Conservation (phyloP, 1,140 invertebrate species). For the Prorops nasuta region DNA sequence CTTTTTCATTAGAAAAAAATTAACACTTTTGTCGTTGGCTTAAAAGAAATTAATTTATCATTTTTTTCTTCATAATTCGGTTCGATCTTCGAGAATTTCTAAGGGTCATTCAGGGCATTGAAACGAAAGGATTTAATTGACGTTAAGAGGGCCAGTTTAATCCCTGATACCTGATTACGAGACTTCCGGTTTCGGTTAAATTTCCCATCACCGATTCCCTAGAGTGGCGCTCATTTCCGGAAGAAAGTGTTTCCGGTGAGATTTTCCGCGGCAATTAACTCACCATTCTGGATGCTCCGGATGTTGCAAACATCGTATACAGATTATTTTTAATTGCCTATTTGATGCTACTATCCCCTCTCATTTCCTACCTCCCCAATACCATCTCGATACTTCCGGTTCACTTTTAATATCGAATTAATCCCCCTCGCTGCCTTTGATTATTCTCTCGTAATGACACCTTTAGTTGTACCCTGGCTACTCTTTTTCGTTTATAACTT, state of each 20-base stretch:
- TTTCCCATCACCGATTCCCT: not conserved
- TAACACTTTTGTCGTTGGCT: too few species aligned
- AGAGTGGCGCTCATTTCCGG: not conserved
- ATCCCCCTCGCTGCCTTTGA: too few species aligned
- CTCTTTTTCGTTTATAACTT: too few species aligned
- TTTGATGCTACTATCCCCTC: too few species aligned
- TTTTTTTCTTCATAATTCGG: too few species aligned
- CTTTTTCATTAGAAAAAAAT: too few species aligned
- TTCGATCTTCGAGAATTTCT: too few species aligned
- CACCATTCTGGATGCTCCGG: not conserved
- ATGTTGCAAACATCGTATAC: not conserved
- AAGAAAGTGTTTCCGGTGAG: not conserved
- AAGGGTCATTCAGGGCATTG: too few species aligned
- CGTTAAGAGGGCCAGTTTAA: constrained; percentile 5
- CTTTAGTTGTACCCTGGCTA: not conserved
- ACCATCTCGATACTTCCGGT: too few species aligned
- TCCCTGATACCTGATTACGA: constrained; percentile 4
- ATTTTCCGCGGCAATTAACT: not conserved
- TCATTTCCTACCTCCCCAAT: too few species aligned
- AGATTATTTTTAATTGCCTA: not conserved
- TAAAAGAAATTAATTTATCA: too few species aligned
- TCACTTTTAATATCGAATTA: too few species aligned
- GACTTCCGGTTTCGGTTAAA: not conserved
- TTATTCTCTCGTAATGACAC: not conserved
- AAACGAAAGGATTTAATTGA: constrained; percentile 8